Percentiles rank a stretch among this genome's conserved stretches.
Conservation (phyloP, 1,140 invertebrate species). For the Macrotrachela quadricornifera region DNA sequence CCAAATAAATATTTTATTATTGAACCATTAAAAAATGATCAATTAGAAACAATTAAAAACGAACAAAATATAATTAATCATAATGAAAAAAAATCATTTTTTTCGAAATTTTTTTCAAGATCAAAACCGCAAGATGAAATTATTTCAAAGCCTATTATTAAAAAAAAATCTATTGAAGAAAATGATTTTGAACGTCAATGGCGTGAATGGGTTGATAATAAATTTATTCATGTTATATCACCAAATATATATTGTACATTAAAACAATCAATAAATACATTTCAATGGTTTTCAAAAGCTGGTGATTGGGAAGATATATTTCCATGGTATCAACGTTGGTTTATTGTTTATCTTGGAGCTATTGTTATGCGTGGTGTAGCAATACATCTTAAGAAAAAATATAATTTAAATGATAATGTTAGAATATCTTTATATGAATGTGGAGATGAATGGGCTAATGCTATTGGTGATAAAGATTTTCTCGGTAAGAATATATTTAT, state of each 20-base stretch:
- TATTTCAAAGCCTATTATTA: no score
- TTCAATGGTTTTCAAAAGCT: constrained; percentile 65
- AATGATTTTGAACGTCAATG: constrained; percentile 52
- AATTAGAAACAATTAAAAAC: no score
- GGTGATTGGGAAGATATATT: constrained; percentile 47
- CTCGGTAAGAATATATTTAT: no score
- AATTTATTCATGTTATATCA: constrained; percentile 70
- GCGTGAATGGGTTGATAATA: constrained; percentile 76
- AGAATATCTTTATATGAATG: constrained; percentile 68
- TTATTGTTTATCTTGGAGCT: constrained; percentile 82
- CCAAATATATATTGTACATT: constrained; percentile 82
- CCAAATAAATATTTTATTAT: background rate
- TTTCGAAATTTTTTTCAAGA: no score
- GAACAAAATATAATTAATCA: no score
- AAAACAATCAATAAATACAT: constrained; percentile 61
- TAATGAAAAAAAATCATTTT: no score
- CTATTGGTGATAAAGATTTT: constrained; percentile 34
- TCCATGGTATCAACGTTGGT: constrained; percentile 50
- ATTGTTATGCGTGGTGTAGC: constrained; percentile 76
- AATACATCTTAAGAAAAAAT: constrained; percentile 64
- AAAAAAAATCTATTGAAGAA: no score
- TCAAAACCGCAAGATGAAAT: no score
- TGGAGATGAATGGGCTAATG: constrained; percentile 57
- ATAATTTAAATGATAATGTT: constrained; percentile 60
- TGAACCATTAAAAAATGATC: no score